These are phyloP conservation scores for Manis javanica DNA, from an alignment of 2,797 vertebrate genomes.

Conservation along the genomic window DNA sequence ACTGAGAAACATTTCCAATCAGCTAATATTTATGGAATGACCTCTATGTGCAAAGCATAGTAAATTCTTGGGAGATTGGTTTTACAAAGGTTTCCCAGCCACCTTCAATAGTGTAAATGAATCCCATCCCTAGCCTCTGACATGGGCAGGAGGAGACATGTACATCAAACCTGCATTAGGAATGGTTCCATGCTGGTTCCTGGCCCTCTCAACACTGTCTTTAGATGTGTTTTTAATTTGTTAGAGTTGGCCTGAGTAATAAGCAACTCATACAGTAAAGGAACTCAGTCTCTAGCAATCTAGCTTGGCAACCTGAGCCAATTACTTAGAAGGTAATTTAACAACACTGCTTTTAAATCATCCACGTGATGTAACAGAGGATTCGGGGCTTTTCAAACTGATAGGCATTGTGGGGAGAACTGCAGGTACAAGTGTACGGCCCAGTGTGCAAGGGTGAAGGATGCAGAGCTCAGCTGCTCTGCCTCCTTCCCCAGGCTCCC, in stretches of 20 bases:
- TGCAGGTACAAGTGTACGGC: not conserved
- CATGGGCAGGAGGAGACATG: not conserved
- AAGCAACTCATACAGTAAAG: slow-evolving; percentile 60
- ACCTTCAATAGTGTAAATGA: not conserved
- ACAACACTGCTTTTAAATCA: slow-evolving; percentile 53
- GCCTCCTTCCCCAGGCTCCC: not conserved
- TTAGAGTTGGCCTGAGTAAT: slow-evolving; percentile 58
- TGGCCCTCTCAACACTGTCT: slow-evolving; percentile 44
- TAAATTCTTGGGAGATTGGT: not conserved
- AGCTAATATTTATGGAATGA: not conserved
- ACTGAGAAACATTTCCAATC: not conserved
- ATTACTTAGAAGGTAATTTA: slow-evolving; percentile 76
- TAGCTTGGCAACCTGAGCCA: slow-evolving; percentile 71
- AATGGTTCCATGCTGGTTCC: slow-evolving; percentile 28
- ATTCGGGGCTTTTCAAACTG: slow-evolving; percentile 29
- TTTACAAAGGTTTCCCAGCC: not conserved
- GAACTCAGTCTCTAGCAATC: slow-evolving; percentile 57
- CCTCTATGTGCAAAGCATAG: not conserved
- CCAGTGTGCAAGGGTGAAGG: not conserved
- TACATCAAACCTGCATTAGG: slow-evolving; percentile 38
- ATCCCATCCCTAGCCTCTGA: not conserved
- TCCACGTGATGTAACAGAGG: not conserved
- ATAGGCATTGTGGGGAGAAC: not conserved
- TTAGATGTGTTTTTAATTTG: slow-evolving; percentile 69
- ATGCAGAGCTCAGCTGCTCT: not conserved